A percentile compares a stretch with the other conserved stretches of the same genome.
Conservation (phyloP, 2,113 vertebrate genomes). For the Phainopepla nitens region DNA sequence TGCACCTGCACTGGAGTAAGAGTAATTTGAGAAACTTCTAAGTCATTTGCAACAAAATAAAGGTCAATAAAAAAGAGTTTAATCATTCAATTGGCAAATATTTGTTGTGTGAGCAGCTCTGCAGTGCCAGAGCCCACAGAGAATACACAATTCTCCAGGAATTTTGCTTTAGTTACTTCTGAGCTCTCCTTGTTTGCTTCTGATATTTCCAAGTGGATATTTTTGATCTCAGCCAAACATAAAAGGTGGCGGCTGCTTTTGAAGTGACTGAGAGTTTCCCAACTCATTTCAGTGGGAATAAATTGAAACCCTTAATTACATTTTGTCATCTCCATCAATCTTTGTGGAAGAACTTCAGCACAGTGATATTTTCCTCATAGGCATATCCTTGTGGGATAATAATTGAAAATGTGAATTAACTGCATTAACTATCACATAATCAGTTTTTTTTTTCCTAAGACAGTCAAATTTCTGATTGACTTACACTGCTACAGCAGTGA, state of each 20-base stretch:
- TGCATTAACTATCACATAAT: background rate
- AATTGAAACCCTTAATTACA: slow-evolving; percentile 40
- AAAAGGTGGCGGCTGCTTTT: background rate
- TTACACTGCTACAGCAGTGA: background rate
- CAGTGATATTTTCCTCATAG: background rate
- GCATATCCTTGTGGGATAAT: background rate
- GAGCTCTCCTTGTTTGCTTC: background rate
- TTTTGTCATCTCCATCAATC: slow-evolving; percentile 11
- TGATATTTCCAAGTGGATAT: background rate
- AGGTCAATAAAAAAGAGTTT: background rate
- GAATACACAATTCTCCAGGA: background rate
- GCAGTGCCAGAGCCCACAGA: background rate
- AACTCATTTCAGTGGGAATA: background rate
- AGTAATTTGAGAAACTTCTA: background rate
- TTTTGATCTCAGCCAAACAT: background rate
- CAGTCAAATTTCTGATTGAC: background rate
- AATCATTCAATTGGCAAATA: background rate
- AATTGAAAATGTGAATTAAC: slow-evolving; percentile 45
- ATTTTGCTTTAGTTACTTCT: background rate
- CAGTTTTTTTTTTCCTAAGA: background rate
- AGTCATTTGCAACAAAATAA: background rate
- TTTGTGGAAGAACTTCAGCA: background rate
- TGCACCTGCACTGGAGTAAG: background rate
- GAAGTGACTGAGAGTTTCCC: background rate
- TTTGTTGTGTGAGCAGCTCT: background rate